Evolutionary conservation across 2,888 invertebrate genomes (phyloP), one percentile per base, ranked within the genome.

Genomic region (Tetranychus truncatus): DNA sequence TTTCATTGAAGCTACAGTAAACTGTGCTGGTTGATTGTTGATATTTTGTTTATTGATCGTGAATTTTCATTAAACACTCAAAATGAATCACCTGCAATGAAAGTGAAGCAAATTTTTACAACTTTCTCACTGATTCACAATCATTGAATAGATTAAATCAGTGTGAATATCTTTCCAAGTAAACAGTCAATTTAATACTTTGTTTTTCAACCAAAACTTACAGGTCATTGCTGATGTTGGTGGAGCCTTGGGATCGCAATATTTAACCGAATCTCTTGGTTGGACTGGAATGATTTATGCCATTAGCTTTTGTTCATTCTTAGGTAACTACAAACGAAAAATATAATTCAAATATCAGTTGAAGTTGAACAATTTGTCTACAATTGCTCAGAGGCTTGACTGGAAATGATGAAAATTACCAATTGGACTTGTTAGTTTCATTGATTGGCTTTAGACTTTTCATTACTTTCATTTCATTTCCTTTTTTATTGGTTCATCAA

Each of bases 211-310:
- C 0, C 15, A 7, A 6, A 11, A 66, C 21, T 67, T 1, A 66
- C n/a, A 75, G 75, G 75, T 75, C 1, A 73, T 76, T 20, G 76
- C 76, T 24, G 72, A 72, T 65, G 69, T 76, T 44, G 72, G 71
- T 46, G 74, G 76, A 15, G 76, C 76, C 7, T 66, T 76, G 18
- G 73, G 71, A 34, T 76, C 76, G 11, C 76, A 76, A 45, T 67
- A 55, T 15, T 46, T 76, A 74, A 76, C 76, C 8, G n/a, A 65
- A 45, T 55, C 34, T 20, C 18, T 76, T 55, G 76, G 76, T 18
- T 76, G 76, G 76, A 24, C 21, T 11, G 76, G 76, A 69, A 76
- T 76, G 76, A 75, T 76, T 18, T 72, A 66, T 45, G 6, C 71
- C 21, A 75, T 75, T 8, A 75, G 74, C 24, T 69, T 69, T 21